phyloP scores from a whole-genome alignment of 2,113 vertebrate genomes.

The Rhombomys opimus region DNA sequence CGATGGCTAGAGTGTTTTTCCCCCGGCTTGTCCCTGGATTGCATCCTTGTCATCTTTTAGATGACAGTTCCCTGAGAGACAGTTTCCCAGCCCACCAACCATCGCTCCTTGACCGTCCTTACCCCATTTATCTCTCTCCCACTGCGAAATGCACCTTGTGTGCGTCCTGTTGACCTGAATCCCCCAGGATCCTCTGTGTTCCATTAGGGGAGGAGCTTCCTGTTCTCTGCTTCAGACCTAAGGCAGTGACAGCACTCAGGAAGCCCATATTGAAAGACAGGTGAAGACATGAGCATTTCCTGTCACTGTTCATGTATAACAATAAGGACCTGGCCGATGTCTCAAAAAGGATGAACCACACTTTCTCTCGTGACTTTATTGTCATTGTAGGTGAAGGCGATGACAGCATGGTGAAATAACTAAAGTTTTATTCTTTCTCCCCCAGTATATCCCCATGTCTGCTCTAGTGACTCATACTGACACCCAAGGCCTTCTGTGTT shows the following conservation, averaged over 20 bases:
- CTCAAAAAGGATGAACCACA: neutral
- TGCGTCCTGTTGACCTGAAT: neutral
- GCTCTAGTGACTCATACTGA: neutral
- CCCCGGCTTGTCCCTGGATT: rapidly evolving
- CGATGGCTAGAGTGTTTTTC: neutral
- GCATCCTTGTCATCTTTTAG: neutral
- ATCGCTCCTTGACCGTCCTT: no score
- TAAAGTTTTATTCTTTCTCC: neutral
- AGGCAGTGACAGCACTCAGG: neutral
- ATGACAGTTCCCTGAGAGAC: neutral
- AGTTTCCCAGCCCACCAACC: no score
- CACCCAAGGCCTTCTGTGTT: neutral
- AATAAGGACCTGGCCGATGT: neutral
- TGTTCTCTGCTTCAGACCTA: neutral
- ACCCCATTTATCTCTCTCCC: neutral
- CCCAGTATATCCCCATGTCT: neutral
- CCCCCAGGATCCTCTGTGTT: rapidly evolving
- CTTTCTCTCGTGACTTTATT: constrained; percentile 9
- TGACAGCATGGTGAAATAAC: neutral
- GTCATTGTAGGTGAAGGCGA: neutral
- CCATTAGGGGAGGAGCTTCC: neutral
- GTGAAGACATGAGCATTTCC: neutral
- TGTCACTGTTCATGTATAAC: neutral
- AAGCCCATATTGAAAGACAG: neutral
- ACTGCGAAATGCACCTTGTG: neutral